Evolutionary conservation across 1,140 invertebrate species (phyloP).

Genomic region (silkworm (Bombyx mori)): ASM3026992v2 NC_085129.1:1624001-1624500

Average conservation of each 20-base stretch:
- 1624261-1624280: constrained; percentile 19
- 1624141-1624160: background rate
- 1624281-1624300: background rate
- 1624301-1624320: constrained; percentile 6
- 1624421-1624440: no score
- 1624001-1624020: constrained; percentile 52
- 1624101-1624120: constrained; percentile 3
- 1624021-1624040: constrained; percentile 16
- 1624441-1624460: no score
- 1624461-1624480: no score
- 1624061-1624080: constrained; percentile 1
- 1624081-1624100: constrained; percentile 22
- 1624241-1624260: constrained; percentile 19
- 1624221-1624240: constrained; percentile 30
- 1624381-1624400: no score
- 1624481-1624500: no score
- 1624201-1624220: constrained; percentile 65
- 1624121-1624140: background rate
- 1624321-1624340: background rate
- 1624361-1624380: no score
- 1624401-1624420: no score
- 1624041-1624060: background rate
- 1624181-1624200: constrained; percentile 18
- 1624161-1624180: background rate
- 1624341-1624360: background rate